Base-by-base conservation (phyloP, 2,888 invertebrate species). In the Dendrolimus pini region DNA sequence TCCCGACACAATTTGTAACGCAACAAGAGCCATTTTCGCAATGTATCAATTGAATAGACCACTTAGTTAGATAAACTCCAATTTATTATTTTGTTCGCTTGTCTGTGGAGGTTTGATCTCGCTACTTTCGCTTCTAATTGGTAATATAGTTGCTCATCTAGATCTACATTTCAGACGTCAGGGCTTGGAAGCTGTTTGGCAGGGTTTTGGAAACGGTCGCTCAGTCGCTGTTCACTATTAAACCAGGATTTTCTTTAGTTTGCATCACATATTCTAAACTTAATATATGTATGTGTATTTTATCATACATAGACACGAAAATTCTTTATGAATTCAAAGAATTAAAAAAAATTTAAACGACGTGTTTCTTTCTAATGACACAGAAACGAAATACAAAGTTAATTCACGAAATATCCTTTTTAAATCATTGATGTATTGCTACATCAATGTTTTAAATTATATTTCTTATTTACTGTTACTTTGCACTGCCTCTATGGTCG, bases 1-100 rank as follows among this genome's bases (percentile, higher is more conserved):
- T 57, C 59, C 47, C 53, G 47, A 73, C 75, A 82, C 82, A 82
- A 83, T 84, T 85, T 84, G 84, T 84, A 82, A 75, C 69, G 80
- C 74, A 82, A 82, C 78, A 71, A 78, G 78, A 78, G 65, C 74
- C 68, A 78, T 80, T 85, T 85, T 83, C 84, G 82, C 85, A 86
- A 87, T 79, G 77, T 78, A 78, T 80, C 80, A 78, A 83, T 83
- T 78, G 78, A 83, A 84, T 82, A 74, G 76, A 71, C 72, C 71
- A 74, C 72, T 76, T 76, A 65, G 62, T 66, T 62, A 72, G 71
- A 74, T 72, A 75, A 72, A 75, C 74, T 74, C 69, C 73, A 69
- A 74, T 78, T 78, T 77, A 74, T 76, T 74, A 74, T 75, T 76
- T 78, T 71, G 76, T 73, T 69, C 64, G 65, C 65, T 66, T 74